These are phyloP conservation scores for Exephanes ischioxanthus DNA, from an alignment of 2,888 invertebrate species.

Conservation along the genomic window DNA sequence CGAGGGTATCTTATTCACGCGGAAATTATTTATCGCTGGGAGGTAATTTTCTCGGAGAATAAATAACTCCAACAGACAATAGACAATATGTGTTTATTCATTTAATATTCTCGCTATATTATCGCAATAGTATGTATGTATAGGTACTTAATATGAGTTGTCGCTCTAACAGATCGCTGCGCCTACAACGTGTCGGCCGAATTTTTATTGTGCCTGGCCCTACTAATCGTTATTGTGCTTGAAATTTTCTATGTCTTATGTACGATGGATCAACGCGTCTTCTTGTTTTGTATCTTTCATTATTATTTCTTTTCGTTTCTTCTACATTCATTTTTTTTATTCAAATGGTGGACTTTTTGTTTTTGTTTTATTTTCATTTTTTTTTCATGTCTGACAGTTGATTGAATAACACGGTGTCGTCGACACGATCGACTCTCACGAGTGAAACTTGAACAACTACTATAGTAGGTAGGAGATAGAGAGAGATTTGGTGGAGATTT, in stretches of 20 bases:
- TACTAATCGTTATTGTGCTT: conserved; percentile 84
- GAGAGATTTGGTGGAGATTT: conserved; percentile 29
- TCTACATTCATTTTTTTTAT: conserved; percentile 42
- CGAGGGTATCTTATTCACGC: no score
- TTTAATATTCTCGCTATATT: conserved; percentile 82
- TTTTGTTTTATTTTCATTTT: conserved; percentile 23
- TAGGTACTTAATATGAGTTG: conserved; percentile 82
- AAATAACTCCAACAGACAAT: conserved; percentile 79
- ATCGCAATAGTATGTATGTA: conserved; percentile 69
- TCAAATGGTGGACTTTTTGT: conserved; percentile 10
- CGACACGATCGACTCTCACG: conserved; percentile 69
- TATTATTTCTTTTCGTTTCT: conserved; percentile 32
- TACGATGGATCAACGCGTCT: conserved; percentile 73
- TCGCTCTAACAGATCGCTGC: conserved; percentile 83
- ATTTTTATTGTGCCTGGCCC: conserved; percentile 85
- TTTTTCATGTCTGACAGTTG: conserved; percentile 66
- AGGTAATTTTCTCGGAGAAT: conserved; percentile 9
- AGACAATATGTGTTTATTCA: conserved; percentile 85
- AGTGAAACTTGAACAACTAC: conserved; percentile 36
- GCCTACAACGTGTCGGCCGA: conserved; percentile 84
- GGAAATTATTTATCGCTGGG: background rate
- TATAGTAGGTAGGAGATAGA: conserved; percentile 7
- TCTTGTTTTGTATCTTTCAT: conserved; percentile 44
- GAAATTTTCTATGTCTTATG: conserved; percentile 75
- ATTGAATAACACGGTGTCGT: conserved; percentile 18